Base-by-base conservation (phyloP, 2,888 invertebrate genomes). In the Panzeria rudis region DNA sequence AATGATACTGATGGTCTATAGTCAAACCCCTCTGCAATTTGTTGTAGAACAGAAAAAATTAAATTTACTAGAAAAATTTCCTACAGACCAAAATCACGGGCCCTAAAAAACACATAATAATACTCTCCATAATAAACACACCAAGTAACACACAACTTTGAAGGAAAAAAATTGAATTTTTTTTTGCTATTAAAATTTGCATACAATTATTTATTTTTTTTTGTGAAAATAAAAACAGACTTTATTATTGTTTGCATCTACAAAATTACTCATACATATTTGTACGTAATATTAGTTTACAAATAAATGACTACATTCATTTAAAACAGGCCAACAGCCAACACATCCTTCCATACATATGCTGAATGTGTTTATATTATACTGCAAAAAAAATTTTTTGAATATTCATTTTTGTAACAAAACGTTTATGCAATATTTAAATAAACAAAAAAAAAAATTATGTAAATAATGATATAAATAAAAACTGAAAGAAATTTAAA, bases 101-200 rank as follows among this genome's bases (percentile, higher is more conserved):
- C 50, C 41, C 9, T 62, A 62, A 52, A 50, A 69, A 78, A 62
- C 69, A 61, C 38, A 56, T n/a, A 54, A n/a, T 47, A 29, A 8
- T 2, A 66, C 4, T 69, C 8, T 52, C 15, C 4, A 32, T 9
- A 66, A 41, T 35, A 59, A 44, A 44, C 17, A 62, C 11, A 17
- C 1, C 0, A 7, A 32, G n/a, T 29, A 3, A 38, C 17, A 50
- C 20, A 20, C 20, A 20, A 17, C 17, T 8, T 6, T 6, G 2
- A 50, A 50, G 4, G 6, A 64, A 15, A 41, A 41, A 38, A 29
- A 29, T 20, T 11, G 32, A 44, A 56, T 82, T 68, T 69, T 76
- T 47, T 56, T 71, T 77, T 77, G 20, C 1, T 61, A 41, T 62
- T 83, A 82, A 66, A 83, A 83, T 83, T 72, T 83, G 44, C 75